phyloP scores from a whole-genome alignment of 2,113 vertebrate species.

The Euleptes europaea region DNA sequence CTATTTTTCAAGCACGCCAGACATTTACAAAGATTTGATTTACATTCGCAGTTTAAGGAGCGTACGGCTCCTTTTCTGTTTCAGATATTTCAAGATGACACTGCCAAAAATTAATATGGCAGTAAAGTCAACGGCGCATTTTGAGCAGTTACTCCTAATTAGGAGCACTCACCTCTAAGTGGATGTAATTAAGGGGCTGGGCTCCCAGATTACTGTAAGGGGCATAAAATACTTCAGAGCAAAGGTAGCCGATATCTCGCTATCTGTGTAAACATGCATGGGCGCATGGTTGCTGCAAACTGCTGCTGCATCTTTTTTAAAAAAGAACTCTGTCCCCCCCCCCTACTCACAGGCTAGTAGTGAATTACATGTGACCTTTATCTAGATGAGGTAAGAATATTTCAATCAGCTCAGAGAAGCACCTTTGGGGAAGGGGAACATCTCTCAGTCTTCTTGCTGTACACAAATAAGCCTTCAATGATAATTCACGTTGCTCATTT shows the following conservation, averaged over 20 bases:
- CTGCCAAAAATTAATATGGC: background rate
- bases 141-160: background rate
- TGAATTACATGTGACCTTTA: background rate
- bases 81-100: background rate
- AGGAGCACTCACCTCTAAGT: constrained; percentile 10
- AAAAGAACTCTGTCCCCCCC: background rate
- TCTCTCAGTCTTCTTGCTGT: background rate
- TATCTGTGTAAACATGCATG: constrained; percentile 5
- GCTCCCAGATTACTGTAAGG: background rate
- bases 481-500: background rate
- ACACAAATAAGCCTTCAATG: background rate
- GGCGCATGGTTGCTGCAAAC: background rate
- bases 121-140: background rate
- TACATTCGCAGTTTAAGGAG: background rate
- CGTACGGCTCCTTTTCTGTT: background rate
- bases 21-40: background rate
- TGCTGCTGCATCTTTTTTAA: background rate
- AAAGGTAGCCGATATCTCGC: background rate
- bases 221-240: constrained; percentile 11
- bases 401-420: background rate
- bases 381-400: background rate
- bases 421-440: background rate
- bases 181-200: background rate
- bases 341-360: background rate
- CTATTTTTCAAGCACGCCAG: background rate